These are phyloP conservation scores for Rhinella marina DNA, from an alignment of 2,797 vertebrate species.

Conservation along the genomic window DNA sequence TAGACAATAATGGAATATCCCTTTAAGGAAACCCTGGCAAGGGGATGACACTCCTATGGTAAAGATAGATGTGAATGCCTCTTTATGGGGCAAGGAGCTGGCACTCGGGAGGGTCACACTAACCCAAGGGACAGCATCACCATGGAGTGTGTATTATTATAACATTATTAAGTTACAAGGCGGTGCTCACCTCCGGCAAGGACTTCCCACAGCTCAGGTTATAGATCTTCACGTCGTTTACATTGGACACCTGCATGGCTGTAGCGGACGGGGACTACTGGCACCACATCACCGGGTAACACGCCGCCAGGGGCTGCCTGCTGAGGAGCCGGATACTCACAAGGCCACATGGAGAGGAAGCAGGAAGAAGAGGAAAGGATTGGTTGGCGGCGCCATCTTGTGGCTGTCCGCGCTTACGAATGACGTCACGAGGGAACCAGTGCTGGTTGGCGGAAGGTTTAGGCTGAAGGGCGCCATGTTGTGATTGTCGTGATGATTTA, in stretches of 20 bases:
- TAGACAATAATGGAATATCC: neutral
- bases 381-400: constrained; percentile 26
- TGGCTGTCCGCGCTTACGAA: neutral
- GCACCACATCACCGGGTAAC: fast-evolving
- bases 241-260: constrained; percentile 91
- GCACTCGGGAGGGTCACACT: neutral
- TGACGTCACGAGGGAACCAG: neutral
- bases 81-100: too few species aligned
- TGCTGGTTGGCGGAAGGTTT: neutral
- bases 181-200: constrained; percentile 88
- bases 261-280: fast-evolving
- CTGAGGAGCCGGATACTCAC: neutral
- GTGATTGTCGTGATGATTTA: neutral
- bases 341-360: neutral
- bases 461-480: neutral
- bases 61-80: too few species aligned
- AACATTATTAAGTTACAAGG: neutral
- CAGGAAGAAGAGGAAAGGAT: neutral
- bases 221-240: constrained; percentile 97
- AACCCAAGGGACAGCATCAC: neutral
- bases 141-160: neutral
- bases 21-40: neutral
- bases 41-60: too few species aligned
- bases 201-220: constrained; percentile 93
- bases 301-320: neutral